These are phyloP conservation scores for Neoascia interrupta DNA, from an alignment of 2,888 invertebrate genomes.

Conservation along the genomic window DNA sequence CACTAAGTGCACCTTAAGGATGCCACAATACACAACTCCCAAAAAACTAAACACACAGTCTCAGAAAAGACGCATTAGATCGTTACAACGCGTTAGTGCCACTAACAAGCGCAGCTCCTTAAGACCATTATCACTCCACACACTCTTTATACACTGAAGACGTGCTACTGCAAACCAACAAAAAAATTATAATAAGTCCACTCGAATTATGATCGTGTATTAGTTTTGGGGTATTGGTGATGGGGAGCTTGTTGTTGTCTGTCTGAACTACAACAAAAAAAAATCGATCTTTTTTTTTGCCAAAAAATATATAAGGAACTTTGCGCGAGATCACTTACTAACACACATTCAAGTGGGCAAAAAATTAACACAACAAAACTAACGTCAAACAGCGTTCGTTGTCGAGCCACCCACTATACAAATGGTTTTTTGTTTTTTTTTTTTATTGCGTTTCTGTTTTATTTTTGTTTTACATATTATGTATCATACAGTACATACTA, in stretches of 20 bases:
- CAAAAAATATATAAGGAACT: slow-evolving; percentile 56
- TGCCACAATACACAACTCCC: too few relatives aligned
- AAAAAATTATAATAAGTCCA: slow-evolving; percentile 47
- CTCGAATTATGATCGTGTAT: slow-evolving; percentile 54
- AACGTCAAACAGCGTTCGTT: slow-evolving; percentile 35
- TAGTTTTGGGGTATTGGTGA: slow-evolving; percentile 36
- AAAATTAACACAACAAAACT: slow-evolving; percentile 14
- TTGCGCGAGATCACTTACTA: slow-evolving; percentile 64
- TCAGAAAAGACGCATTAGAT: slow-evolving; percentile 44
- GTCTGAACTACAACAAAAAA: too few relatives aligned
- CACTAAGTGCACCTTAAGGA: too few relatives aligned
- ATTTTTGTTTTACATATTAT: slow-evolving; percentile 31
- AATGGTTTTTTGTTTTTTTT: slow-evolving; percentile 38
- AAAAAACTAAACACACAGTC: too few relatives aligned
- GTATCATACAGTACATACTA: too few relatives aligned
- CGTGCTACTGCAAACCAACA: slow-evolving; percentile 27
- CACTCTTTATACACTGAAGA: slow-evolving; percentile 19
- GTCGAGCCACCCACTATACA: slow-evolving; percentile 57
- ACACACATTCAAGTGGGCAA: slow-evolving; percentile 51
- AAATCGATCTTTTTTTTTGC: slow-evolving; percentile 23
- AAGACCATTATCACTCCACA: slow-evolving; percentile 42
- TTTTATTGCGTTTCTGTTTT: too few relatives aligned
- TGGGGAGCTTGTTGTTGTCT: slow-evolving; percentile 48
- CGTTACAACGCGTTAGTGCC: slow-evolving; percentile 41
- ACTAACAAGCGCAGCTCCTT: slow-evolving; percentile 30